Conservation (phyloP, 2,797 vertebrate species). For the Anolis apletophallus region DNA sequence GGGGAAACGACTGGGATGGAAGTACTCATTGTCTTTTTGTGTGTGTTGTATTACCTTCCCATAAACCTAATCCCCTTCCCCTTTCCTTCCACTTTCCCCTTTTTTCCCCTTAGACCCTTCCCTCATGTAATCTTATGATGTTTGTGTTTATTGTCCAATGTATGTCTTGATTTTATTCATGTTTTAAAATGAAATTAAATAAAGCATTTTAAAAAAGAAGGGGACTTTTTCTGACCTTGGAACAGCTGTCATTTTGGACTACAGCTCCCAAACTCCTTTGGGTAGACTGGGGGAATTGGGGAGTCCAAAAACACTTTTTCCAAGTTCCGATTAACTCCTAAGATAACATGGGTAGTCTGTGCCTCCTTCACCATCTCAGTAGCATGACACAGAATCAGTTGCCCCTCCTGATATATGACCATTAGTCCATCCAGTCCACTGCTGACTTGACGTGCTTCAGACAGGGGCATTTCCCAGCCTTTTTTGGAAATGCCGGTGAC, state of each 20-base stretch:
- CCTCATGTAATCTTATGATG: no score
- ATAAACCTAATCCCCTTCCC: no score
- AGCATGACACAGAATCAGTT: not conserved
- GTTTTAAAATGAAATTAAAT: no score
- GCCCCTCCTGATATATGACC: not conserved
- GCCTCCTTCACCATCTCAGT: not conserved
- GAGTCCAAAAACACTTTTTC: not conserved
- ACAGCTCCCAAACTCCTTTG: not conserved
- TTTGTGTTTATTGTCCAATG: no score
- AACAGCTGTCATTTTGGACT: not conserved
- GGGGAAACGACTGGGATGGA: no score
- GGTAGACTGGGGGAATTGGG: not conserved
- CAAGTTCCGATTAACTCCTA: not conserved
- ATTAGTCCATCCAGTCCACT: not conserved
- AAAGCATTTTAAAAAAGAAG: no score
- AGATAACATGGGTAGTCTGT: not conserved
- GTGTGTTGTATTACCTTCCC: no score
- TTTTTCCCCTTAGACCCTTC: no score
- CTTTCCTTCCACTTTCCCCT: no score
- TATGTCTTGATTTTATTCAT: no score
- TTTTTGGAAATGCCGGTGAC: not conserved
- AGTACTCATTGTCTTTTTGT: no score
- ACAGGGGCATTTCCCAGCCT: not conserved
- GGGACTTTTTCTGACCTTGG: not conserved
- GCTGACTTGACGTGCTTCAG: not conserved